These are phyloP conservation scores for Pteropus rufus DNA, from an alignment of 2,797 vertebrate genomes.

Conservation along the genomic window DNA sequence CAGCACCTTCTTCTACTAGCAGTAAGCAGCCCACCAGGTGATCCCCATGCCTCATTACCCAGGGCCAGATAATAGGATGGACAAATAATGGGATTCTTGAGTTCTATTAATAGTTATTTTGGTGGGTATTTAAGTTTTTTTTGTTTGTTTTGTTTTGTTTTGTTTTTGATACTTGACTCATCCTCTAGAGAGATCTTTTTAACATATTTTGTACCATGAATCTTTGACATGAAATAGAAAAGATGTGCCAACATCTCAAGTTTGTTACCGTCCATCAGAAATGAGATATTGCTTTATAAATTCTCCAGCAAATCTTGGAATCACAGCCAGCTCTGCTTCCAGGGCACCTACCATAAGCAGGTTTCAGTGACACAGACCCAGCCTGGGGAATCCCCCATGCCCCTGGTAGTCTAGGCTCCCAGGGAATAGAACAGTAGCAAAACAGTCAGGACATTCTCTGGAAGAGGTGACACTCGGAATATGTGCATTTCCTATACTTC, in stretches of 20 bases:
- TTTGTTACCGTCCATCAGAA: not conserved
- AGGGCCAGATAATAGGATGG: not conserved
- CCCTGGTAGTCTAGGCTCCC: accelerated
- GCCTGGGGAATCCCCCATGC: not conserved
- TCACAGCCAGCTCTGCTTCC: not conserved
- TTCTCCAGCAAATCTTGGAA: not conserved
- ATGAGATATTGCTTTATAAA: not conserved
- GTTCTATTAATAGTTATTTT: too few species aligned
- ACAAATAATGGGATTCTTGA: accelerated
- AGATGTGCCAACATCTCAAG: not conserved
- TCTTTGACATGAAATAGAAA: not conserved
- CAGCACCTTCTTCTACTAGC: not conserved
- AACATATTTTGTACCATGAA: not conserved
- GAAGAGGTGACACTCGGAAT: not conserved
- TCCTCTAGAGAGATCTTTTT: not conserved
- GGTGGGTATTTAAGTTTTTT: not conserved
- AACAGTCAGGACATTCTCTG: not conserved
- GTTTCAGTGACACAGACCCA: not conserved
- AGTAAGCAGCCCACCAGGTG: accelerated
- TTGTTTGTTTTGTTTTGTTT: not conserved
- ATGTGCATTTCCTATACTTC: not conserved
- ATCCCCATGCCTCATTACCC: accelerated
- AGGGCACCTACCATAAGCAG: accelerated
- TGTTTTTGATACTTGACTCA: not conserved
- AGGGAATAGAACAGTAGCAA: not conserved